These are phyloP conservation scores for Cossypha niveicapilla DNA, from an alignment of 2,797 vertebrate genomes.

Conservation along the genomic window DNA sequence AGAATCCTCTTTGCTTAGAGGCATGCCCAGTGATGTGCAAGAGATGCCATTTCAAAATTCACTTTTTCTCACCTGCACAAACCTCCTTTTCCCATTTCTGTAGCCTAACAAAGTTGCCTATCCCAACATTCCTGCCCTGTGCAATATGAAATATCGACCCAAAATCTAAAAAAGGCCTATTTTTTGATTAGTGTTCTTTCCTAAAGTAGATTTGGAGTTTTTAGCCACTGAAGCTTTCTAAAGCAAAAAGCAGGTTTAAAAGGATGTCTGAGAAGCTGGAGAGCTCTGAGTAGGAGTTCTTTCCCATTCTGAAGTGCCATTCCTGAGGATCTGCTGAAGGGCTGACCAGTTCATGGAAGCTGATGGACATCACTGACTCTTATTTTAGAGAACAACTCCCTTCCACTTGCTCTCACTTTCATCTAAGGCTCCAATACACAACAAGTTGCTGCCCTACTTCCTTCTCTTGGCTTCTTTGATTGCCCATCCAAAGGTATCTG, in stretches of 20 bases:
- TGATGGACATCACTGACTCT: accelerated
- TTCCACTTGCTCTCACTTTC: background rate
- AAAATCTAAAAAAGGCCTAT: background rate
- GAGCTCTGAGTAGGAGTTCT: background rate
- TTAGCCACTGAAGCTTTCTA: background rate
- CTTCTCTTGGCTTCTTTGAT: background rate
- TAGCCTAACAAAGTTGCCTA: background rate
- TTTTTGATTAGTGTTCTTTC: background rate
- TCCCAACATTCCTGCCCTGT: background rate
- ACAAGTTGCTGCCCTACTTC: background rate
- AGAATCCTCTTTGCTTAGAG: background rate
- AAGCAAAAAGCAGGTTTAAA: background rate
- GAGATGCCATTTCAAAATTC: background rate
- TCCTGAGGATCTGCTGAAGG: background rate
- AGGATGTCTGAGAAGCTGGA: background rate
- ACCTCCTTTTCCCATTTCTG: background rate
- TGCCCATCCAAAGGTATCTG: background rate
- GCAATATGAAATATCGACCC: background rate
- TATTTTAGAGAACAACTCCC: background rate
- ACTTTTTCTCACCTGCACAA: background rate
- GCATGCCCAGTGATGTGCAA: background rate
- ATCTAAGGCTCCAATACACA: background rate
- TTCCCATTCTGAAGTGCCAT: background rate
- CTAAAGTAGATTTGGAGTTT: background rate
- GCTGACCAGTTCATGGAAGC: background rate